Evolutionary conservation across 2,113 vertebrate species (phyloP).

Genomic region (Nibea albiflora): DNA sequence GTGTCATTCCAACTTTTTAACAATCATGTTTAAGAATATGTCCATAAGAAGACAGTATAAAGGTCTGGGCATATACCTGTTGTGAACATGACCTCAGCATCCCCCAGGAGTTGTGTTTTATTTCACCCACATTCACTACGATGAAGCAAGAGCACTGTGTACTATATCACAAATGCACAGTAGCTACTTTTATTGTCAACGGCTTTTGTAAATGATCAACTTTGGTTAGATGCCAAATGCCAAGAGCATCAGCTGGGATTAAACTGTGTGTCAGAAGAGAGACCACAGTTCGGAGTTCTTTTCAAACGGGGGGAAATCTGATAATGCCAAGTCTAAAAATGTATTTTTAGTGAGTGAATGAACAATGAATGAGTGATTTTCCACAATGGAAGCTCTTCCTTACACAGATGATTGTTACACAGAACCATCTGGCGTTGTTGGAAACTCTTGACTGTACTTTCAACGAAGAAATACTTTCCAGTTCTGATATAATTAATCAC

Average conservation of each 20-base stretch:
- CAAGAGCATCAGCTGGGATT: slow-evolving; percentile 17
- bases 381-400: background rate
- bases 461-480: too few relatives aligned
- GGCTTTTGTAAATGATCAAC: slow-evolving; percentile 14
- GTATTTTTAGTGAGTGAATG: background rate
- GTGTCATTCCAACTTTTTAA: background rate
- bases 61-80: background rate
- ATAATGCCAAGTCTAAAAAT: background rate
- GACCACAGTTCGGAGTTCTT: background rate
- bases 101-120: background rate
- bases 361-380: background rate
- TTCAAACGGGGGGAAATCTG: background rate
- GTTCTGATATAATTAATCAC: too few relatives aligned
- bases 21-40: slow-evolving; percentile 1
- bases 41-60: background rate
- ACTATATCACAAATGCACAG: slow-evolving; percentile 1
- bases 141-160: slow-evolving; percentile 12
- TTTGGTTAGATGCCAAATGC: slow-evolving; percentile 18
- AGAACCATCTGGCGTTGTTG: too few relatives aligned
- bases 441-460: too few relatives aligned
- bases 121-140: background rate
- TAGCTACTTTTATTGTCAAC: background rate
- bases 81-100: background rate
- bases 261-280: slow-evolving; percentile 37
- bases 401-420: too few relatives aligned